These are phyloP conservation scores for Philopotamus ludificatus DNA, from an alignment of 1,140 invertebrate species.

Conservation along the genomic window DNA sequence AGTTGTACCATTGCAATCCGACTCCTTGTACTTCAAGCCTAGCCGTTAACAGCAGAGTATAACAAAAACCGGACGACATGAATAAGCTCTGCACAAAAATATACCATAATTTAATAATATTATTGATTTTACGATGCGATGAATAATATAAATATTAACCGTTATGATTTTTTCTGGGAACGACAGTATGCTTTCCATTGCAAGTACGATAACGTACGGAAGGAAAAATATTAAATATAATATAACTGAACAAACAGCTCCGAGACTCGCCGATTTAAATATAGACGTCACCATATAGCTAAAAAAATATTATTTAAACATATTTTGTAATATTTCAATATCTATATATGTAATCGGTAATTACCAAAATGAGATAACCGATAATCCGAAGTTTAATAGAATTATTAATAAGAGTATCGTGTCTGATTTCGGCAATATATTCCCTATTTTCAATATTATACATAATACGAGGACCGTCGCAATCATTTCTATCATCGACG, in stretches of 20 bases:
- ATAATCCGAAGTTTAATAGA: slow-evolving; percentile 58
- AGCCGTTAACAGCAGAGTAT: slow-evolving; percentile 60
- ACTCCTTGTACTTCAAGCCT: slow-evolving; percentile 60
- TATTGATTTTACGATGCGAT: slow-evolving; percentile 1
- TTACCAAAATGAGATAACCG: slow-evolving; percentile 64
- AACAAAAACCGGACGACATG: slow-evolving; percentile 65
- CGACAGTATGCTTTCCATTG: slow-evolving; percentile 60
- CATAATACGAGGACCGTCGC: slow-evolving; percentile 55
- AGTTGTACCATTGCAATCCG: slow-evolving; percentile 52
- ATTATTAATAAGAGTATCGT: slow-evolving; percentile 57
- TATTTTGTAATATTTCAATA: too few relatives aligned
- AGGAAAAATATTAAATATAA: slow-evolving; percentile 64
- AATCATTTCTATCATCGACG: slow-evolving; percentile 56
- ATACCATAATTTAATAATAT: neutral
- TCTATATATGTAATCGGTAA: too few relatives aligned
- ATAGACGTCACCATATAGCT: slow-evolving; percentile 68
- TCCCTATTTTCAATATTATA: slow-evolving; percentile 56
- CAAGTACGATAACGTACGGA: slow-evolving; percentile 65
- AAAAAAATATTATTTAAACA: slow-evolving; percentile 41
- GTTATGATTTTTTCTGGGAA: slow-evolving; percentile 58
- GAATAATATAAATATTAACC: slow-evolving; percentile 49
- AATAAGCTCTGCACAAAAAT: slow-evolving; percentile 53
- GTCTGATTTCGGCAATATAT: slow-evolving; percentile 58
- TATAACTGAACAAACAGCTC: slow-evolving; percentile 60
- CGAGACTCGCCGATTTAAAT: slow-evolving; percentile 63